phyloP scores from a whole-genome alignment of 2,888 invertebrate genomes.

The Notodonta dromedarius region DNA sequence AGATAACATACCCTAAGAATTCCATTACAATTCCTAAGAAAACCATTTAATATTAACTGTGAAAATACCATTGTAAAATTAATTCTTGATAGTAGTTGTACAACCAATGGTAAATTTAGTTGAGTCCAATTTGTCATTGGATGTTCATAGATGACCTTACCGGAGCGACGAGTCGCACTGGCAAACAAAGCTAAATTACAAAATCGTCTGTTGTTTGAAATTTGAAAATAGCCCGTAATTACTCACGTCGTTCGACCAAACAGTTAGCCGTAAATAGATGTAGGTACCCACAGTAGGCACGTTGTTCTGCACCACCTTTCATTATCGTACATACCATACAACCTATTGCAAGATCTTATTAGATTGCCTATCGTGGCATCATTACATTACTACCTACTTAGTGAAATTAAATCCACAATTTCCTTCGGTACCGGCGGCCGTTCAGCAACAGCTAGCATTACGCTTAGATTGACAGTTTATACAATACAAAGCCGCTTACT shows the following conservation, averaged over 20 bases:
- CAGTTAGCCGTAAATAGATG: too few species aligned
- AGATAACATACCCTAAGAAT: too few species aligned
- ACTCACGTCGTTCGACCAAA: conserved; percentile 20
- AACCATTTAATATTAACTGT: background rate
- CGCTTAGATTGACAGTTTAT: conserved; percentile 22
- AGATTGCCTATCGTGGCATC: background rate
- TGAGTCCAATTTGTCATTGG: background rate
- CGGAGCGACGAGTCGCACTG: conserved; percentile 7
- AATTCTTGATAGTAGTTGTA: background rate
- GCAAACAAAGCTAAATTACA: conserved; percentile 24
- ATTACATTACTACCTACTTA: conserved; percentile 6
- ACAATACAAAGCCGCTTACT: conserved; percentile 1
- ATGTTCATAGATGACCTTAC: conserved; percentile 1
- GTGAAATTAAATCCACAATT: conserved; percentile 22
- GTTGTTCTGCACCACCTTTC: background rate
- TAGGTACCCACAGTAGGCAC: background rate
- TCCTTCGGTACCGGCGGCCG: conserved; percentile 16
- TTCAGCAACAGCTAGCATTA: conserved; percentile 20
- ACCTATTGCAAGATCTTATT: background rate
- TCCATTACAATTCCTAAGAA: too few species aligned
- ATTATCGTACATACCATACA: background rate
- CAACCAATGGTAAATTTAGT: background rate
- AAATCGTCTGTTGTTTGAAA: conserved; percentile 23
- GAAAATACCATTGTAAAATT: background rate
- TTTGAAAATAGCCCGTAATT: conserved; percentile 27